These are phyloP conservation scores for Zaprionus camerounensis DNA, from an alignment of 1,140 invertebrate species.

Conservation along the genomic window DNA sequence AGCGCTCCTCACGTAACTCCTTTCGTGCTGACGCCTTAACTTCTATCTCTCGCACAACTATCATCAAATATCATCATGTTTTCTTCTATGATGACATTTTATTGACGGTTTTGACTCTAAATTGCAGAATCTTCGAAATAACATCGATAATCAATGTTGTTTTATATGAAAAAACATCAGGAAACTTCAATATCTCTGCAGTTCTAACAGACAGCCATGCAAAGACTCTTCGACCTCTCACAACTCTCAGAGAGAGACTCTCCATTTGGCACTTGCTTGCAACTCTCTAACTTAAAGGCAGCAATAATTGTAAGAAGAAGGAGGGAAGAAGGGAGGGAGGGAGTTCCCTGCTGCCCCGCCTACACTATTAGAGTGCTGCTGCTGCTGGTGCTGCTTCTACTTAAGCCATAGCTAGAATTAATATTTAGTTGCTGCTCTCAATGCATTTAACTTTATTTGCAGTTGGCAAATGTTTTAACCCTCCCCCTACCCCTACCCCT, in stretches of 20 bases:
- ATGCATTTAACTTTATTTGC: constrained; percentile 71
- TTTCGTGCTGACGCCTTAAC: too few relatives aligned
- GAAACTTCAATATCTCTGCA: too few relatives aligned
- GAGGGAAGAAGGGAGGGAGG: neutral
- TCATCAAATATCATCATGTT: neutral
- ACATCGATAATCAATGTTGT: too few relatives aligned
- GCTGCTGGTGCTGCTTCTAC: constrained; percentile 26
- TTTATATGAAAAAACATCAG: too few relatives aligned
- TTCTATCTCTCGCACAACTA: neutral
- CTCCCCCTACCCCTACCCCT: constrained; percentile 1
- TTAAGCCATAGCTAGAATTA: constrained; percentile 61
- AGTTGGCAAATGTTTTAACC: constrained; percentile 61
- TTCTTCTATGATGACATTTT: neutral
- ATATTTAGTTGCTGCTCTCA: constrained; percentile 70
- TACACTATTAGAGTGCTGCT: constrained; percentile 47
- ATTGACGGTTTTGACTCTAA: neutral
- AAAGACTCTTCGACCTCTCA: neutral
- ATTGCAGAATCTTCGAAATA: too few relatives aligned
- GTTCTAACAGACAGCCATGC: too few relatives aligned
- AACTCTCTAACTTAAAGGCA: neutral
- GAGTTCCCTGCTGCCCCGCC: constrained; percentile 39
- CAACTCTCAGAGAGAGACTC: neutral
- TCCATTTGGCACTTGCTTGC: neutral
- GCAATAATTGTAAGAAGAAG: constrained; percentile 27
- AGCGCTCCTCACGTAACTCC: too few relatives aligned